Base-by-base conservation (phyloP, 2,888 invertebrate genomes). In the Diarsia dahlii region DNA sequence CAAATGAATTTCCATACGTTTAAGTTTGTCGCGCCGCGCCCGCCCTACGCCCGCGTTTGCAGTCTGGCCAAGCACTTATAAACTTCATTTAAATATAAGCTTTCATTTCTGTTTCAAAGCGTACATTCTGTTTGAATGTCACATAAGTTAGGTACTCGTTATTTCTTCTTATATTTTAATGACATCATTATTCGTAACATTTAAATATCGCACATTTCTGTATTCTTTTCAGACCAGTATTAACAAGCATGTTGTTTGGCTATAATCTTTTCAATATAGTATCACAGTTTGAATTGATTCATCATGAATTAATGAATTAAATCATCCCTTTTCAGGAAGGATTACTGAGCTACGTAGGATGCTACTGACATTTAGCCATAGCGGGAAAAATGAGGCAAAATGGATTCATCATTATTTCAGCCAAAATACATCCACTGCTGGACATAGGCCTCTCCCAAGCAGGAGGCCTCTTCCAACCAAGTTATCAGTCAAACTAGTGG, bases 111-210 rank as follows among this genome's bases (percentile, higher is more conserved):
- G 12, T 48, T 28, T 23, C 20, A 50, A 74, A 74, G 50, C 15
- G 8, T 39, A 50, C 48, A 12, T 74, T 28, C n/a, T 28, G 28
- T 60, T 74, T 73, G 50, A 28, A 74, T 74, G 39, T 28, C 50
- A 28, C 28, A 60, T 20, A 39, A 15, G 48, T 23, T 23, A 39
- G 3, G 5, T 23, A 48, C 39, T 58, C 15, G 15, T 52, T 60
- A 45, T 74, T 52, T 13, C 20, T 39, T 3, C 60, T 28, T 28
- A 18, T 28, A 18, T 23, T 54, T 18, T n/a, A 70, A 28, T 20
- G 54, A 70, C 15, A 15, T 54, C 70, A 69, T 70, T 45, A 54
- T 56, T 46, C 54, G n/a, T 46, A 13, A 18, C 15, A 18, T 72
- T 71, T 71, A 28, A n/a, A 46, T 56, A 54, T 69, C 4, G 15